Percentiles rank a stretch among this genome's conserved stretches.
Conservation (phyloP, 2,797 vertebrate species). For the Cygnus olor region DNA sequence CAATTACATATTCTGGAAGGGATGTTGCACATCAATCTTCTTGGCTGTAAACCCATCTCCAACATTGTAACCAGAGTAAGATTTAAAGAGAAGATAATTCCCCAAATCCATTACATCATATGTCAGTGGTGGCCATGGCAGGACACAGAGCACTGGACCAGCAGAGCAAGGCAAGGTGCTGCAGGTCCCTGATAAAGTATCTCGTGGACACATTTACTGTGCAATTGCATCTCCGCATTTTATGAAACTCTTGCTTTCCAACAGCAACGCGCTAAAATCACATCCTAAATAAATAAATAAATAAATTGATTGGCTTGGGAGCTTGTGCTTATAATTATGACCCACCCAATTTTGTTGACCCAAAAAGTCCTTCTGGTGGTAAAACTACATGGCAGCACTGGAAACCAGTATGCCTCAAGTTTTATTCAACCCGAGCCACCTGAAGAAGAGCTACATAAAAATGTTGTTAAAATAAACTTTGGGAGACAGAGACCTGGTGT, state of each 20-base stretch:
- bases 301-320: background rate
- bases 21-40: background rate
- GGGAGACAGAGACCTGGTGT: slow-evolving; percentile 64
- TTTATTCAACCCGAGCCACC: background rate
- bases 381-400: accelerated
- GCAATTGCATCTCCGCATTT: accelerated
- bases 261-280: background rate
- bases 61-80: accelerated
- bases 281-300: background rate
- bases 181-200: background rate
- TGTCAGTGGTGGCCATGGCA: accelerated
- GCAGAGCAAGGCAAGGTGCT: background rate
- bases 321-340: background rate
- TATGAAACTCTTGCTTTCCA: background rate
- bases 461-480: slow-evolving; percentile 62
- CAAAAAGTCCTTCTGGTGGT: background rate
- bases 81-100: background rate
- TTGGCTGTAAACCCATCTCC: background rate
- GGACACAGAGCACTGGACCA: background rate
- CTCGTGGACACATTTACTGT: background rate
- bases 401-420: accelerated
- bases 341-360: background rate
- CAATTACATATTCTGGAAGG: background rate
- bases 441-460: slow-evolving; percentile 61
- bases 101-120: background rate